Evolutionary conservation across 2,113 vertebrate species (phyloP).

Genomic region (Canis aureus): DNA sequence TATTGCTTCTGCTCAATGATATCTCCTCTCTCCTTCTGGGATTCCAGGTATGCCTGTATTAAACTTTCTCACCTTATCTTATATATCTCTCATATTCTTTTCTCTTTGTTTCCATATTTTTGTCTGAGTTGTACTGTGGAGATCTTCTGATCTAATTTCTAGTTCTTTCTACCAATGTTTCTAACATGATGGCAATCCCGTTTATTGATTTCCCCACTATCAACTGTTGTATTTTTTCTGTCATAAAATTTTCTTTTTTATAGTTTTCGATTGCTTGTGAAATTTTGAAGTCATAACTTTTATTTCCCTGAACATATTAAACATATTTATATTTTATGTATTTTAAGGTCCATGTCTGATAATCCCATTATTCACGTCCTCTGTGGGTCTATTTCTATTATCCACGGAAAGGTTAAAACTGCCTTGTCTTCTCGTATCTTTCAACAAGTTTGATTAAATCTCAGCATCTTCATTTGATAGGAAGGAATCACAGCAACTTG

Average conservation of each 20-base stretch:
- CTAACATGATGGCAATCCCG: not conserved
- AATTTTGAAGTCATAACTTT: not conserved
- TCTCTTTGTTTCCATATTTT: not conserved
- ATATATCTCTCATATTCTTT: not conserved
- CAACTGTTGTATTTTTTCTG: not conserved
- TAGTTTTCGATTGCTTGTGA: not conserved
- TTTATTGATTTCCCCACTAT: not conserved
- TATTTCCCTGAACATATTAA: not conserved
- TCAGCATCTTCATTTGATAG: not conserved
- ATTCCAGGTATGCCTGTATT: not conserved
- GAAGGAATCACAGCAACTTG: not conserved
- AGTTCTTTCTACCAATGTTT: not conserved
- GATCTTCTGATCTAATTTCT: not conserved
- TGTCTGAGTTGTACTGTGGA: not conserved
- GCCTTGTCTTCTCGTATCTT: not conserved
- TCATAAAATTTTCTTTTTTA: not conserved
- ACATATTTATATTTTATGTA: not conserved
- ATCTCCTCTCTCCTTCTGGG: not conserved
- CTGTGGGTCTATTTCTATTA: not conserved
- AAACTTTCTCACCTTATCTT: not conserved
- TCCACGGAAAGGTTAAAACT: not conserved
- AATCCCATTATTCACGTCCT: not conserved
- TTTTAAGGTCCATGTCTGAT: not conserved
- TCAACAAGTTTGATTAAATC: not conserved
- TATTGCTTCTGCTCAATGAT: not conserved